Conservation (phyloP, 2,888 invertebrate genomes). For the Athetis lepigone region DNA sequence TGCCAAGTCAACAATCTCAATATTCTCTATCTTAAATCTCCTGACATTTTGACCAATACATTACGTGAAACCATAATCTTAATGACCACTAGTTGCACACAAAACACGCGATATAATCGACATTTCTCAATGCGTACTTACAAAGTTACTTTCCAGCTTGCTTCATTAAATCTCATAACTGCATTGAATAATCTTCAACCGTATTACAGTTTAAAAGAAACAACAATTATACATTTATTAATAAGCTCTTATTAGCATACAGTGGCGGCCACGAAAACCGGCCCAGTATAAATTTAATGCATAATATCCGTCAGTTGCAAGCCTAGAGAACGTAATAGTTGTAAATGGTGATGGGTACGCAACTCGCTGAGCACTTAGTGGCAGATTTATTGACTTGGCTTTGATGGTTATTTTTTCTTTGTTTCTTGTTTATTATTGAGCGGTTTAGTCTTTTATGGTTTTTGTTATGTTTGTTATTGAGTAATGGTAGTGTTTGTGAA, state of each 20-base stretch:
- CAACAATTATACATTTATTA: conserved; percentile 57
- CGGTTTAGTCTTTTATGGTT: conserved; percentile 8
- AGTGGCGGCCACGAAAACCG: conserved; percentile 46
- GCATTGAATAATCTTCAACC: conserved; percentile 64
- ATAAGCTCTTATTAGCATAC: conserved; percentile 55
- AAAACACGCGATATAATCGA: conserved; percentile 40
- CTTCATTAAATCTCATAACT: conserved; percentile 64
- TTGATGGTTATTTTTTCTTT: conserved; percentile 4
- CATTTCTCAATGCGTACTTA: conserved; percentile 59
- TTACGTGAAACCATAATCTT: conserved; percentile 15
- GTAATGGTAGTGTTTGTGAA: background rate
- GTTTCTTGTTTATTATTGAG: conserved; percentile 5
- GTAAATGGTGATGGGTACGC: conserved; percentile 33
- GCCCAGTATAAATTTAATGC: conserved; percentile 45
- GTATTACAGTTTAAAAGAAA: conserved; percentile 47
- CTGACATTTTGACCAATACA: conserved; percentile 16
- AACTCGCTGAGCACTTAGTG: conserved; percentile 51
- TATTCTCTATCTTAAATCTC: background rate
- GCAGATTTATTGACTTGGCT: conserved; percentile 44
- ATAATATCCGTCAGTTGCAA: conserved; percentile 41
- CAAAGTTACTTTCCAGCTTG: conserved; percentile 52
- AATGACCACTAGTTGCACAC: conserved; percentile 36
- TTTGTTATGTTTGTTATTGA: background rate
- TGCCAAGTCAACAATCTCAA: too few species aligned
- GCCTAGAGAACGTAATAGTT: conserved; percentile 36